Evolutionary conservation across 1,140 invertebrate genomes (phyloP).

Genomic region (Sogatella furcifera): DNA sequence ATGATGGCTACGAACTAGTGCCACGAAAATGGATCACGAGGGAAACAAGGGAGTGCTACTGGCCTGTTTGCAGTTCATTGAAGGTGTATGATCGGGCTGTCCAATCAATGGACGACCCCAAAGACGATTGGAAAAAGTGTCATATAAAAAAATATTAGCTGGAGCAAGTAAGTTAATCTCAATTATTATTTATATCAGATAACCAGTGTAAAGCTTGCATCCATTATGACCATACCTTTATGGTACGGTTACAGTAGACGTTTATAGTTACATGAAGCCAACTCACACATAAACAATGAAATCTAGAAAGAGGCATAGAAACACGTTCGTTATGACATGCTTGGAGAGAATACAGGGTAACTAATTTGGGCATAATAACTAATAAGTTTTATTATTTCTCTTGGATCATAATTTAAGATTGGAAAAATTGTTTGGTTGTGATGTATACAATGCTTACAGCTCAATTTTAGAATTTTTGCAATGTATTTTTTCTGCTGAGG

Average conservation of each 20-base stretch:
- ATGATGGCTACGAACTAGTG: neutral
- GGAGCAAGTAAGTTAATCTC: neutral
- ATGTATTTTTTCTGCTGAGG: too few species aligned
- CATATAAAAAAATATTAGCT: neutral
- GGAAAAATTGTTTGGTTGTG: too few species aligned
- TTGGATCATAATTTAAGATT: too few species aligned
- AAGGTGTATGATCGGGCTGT: conserved; percentile 3
- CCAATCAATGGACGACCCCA: conserved; percentile 1
- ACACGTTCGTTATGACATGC: too few species aligned
- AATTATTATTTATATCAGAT: neutral
- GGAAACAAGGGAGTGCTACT: neutral
- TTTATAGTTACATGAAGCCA: neutral
- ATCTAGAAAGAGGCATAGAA: too few species aligned
- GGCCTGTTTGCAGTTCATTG: neutral
- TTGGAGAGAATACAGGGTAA: too few species aligned
- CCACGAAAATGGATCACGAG: neutral
- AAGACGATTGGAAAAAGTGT: neutral
- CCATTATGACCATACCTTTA: too few species aligned
- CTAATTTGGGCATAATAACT: too few species aligned
- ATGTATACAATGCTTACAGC: too few species aligned
- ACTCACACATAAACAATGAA: neutral
- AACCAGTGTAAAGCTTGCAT: too few species aligned
- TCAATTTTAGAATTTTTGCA: too few species aligned
- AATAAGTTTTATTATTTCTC: too few species aligned
- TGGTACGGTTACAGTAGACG: neutral